A percentile compares a stretch with the other conserved stretches of the same genome.
These are phyloP conservation scores for Calephelis virginiensis DNA, from an alignment of 1,140 invertebrate genomes.

Conservation along the genomic window DNA sequence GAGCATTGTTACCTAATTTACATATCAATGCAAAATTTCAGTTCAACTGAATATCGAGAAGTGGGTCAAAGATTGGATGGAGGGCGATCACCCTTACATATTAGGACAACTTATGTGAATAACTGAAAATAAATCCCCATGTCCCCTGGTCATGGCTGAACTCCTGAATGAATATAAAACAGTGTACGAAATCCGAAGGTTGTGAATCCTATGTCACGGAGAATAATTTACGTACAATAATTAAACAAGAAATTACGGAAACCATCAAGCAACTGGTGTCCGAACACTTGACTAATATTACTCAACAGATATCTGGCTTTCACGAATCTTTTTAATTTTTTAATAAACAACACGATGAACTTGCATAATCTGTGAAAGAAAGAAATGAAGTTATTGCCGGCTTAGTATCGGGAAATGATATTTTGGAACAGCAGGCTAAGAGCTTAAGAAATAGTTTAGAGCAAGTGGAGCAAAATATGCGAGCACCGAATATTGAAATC, in stretches of 20 bases:
- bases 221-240: constrained; percentile 15
- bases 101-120: no score
- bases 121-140: no score
- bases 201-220: constrained; percentile 11
- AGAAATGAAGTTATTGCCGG: constrained; percentile 10
- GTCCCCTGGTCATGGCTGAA: no score
- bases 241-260: no score
- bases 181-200: constrained; percentile 11
- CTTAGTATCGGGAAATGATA: constrained; percentile 18
- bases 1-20: no score
- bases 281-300: no score
- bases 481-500: constrained; percentile 28
- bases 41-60: no score
- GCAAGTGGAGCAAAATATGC: constrained; percentile 23
- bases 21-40: no score
- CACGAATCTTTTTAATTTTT: constrained; percentile 26
- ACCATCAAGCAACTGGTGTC: no score
- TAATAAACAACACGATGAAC: constrained; percentile 26
- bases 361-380: constrained; percentile 20
- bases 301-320: no score
- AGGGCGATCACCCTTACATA: no score
- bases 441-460: constrained; percentile 22
- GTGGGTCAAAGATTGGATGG: no score
- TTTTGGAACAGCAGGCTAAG: constrained; percentile 10
- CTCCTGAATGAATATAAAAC: background rate